Base-by-base conservation (phyloP, 1,140 invertebrate species). In the Charaxes varanes region DNA sequence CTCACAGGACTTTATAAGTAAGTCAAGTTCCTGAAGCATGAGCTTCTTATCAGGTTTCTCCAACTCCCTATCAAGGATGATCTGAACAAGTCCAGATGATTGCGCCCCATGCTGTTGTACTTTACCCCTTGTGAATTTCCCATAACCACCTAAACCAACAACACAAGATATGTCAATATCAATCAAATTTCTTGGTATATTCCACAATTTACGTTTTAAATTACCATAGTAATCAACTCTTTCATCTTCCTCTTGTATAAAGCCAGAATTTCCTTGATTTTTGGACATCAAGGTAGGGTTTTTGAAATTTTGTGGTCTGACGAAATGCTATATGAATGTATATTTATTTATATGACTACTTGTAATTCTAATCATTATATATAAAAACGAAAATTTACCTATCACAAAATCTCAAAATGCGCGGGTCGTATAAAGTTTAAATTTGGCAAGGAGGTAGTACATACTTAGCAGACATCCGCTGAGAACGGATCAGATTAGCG, bases 111-210 rank as follows among this genome's bases (percentile, higher is more conserved):
- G 87, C 53, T 88, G 89, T 38, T 88, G 81, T 1, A 93, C 83
- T 26, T 83, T 87, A 0, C 90, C 91, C 42, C 81, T 88, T 14
- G 91, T 89, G 8, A 94, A 88, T 28, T 89, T 88, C 0, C 93
- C 93, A 78, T 92, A 95, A 50, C 86, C 87, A 11, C 93, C 93
- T n/a, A 89, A 76, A 1, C 90, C 89, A 17, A 92, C 74, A n/a
- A 92, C 64, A 54, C 89, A 85, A 7, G 86, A 86, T 1, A 88
- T 86, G 55, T 92, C 89, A 10, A 93, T 84, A 15, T 89, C 89
- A 24, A 94, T 64, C 28, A 88, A 85, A 62, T 89, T 91, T 27
- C 88, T 86, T 0, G 92, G n/a, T n/a, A 94, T 90, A 40, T 88
- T 90, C 87, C 90, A 91, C 0, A 91, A 77, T 59, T 91, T 90